A percentile compares a stretch with the other conserved stretches of the same genome.
These are phyloP conservation scores for Thunnus maccoyii DNA, from an alignment of 2,113 vertebrate genomes.

Conservation along the genomic window DNA sequence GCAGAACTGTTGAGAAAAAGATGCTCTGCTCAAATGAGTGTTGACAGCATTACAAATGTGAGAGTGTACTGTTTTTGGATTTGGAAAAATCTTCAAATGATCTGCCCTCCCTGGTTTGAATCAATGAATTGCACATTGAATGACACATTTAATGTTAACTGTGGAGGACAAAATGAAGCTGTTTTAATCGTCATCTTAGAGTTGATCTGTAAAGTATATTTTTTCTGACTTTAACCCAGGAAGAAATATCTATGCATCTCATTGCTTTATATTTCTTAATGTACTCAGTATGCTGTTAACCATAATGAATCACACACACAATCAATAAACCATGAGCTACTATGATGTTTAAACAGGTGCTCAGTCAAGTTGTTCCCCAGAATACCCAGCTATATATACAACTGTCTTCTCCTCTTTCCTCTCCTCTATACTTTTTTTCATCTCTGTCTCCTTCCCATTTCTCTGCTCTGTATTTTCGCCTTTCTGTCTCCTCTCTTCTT, in stretches of 20 bases:
- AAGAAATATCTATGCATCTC: not conserved
- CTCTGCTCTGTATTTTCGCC: constrained; percentile 9
- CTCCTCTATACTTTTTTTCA: constrained; percentile 30
- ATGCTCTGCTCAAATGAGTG: not conserved
- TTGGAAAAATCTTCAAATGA: not conserved
- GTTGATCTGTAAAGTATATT: not conserved
- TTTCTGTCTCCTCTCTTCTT: constrained; percentile 41
- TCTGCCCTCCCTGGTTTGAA: not conserved
- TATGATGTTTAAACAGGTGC: constrained; percentile 80
- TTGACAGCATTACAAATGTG: not conserved
- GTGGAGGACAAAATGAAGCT: not conserved
- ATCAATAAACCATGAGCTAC: constrained; percentile 58
- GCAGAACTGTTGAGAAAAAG: not conserved
- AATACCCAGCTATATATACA: constrained; percentile 56
- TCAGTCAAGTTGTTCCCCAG: constrained; percentile 65
- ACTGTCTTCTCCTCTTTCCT: constrained; percentile 51
- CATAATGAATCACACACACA: constrained; percentile 38
- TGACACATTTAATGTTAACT: not conserved
- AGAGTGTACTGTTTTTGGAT: not conserved
- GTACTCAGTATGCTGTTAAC: constrained; percentile 32
- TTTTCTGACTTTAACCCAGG: not conserved
- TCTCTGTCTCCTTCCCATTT: not conserved
- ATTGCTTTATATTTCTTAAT: constrained; percentile 17
- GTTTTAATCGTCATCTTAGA: not conserved
- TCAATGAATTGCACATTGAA: not conserved